Evolutionary conservation across 2,888 invertebrate genomes (phyloP), one percentile per base, ranked within the genome.

Genomic region (Parnassius orleans): DNA sequence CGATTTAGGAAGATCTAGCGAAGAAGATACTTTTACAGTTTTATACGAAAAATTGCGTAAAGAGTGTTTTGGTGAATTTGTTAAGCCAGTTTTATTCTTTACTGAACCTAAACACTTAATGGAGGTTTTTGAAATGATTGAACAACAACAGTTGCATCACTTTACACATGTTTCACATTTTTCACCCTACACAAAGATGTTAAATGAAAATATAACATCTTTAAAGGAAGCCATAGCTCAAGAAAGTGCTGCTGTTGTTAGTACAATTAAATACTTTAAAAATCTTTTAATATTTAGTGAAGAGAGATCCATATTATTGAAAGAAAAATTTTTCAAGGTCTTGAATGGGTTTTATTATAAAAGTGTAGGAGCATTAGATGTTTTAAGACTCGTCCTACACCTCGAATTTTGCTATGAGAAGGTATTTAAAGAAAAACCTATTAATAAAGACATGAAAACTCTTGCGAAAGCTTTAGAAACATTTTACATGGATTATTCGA

Each of bases 371-470:
- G 88, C 93, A 11, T 85, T 89, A 46, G 92, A 93, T 10, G 92
- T 93, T 44, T 80, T 95, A 24, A 92, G 93, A 74, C 78, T 95
- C 47, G 82, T 88, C 65, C 84, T 93, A 9, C 93, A 93, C 74
- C 88, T 95, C 60, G 93, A 95, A 74, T 94, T 94, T 74, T 92
- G 94, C 43, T 95, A 93, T 75, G 94, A 94, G 77, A 91, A 89
- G 53, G 84, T 94, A 51, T 86, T 93, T 41, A 90, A 84, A 1
- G 91, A 93, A 11, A 94, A 93, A 72, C 93, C 94, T 50, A 90
- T 92, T 7, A 93, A 93, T 72, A 81, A 93, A 65, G 90, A 90
- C 55, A 87, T 93, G 60, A 78, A 86, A 57, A 81, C 90, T 9
- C 92, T 94, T 86, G 93, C 94, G 79, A 92, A 87, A 70, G 86